Evolutionary conservation across 2,113 vertebrate species (phyloP).

Genomic region (Cnemophilus loriae): DNA sequence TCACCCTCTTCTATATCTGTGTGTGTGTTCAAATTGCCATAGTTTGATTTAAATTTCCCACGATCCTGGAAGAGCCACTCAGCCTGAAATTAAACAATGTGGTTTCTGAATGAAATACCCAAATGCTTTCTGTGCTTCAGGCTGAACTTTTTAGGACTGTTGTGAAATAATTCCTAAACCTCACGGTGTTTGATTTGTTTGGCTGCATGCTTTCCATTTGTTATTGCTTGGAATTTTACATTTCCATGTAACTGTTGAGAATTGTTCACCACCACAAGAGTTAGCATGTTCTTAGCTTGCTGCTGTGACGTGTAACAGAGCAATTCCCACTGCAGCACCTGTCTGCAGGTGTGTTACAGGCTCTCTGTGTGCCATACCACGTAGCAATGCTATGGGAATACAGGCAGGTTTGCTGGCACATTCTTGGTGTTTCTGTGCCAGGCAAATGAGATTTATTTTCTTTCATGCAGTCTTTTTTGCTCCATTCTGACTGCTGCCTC

Average conservation of each 20-base stretch:
- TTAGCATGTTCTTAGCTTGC: constrained; percentile 40
- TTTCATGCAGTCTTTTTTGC: background rate
- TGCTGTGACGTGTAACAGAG: background rate
- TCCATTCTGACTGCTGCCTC: background rate
- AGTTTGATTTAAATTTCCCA: constrained; percentile 14
- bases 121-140: constrained; percentile 3
- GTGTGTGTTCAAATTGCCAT: background rate
- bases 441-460: background rate
- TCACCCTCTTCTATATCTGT: background rate
- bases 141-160: constrained; percentile 51
- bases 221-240: background rate
- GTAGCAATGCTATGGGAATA: background rate
- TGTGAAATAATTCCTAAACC: constrained; percentile 50
- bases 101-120: background rate
- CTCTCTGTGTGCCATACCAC: background rate
- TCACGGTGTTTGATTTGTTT: constrained; percentile 9
- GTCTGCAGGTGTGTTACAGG: background rate
- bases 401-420: background rate
- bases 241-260: background rate
- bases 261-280: background rate
- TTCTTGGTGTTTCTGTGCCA: background rate
- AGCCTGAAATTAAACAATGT: background rate
- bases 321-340: background rate
- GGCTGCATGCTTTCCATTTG: constrained; percentile 47
- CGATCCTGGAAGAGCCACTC: constrained; percentile 50